Percentiles rank a stretch among this genome's conserved stretches.
Evolutionary conservation across 2,888 invertebrate genomes (phyloP).

Genomic region (Microplitis manilae): DNA sequence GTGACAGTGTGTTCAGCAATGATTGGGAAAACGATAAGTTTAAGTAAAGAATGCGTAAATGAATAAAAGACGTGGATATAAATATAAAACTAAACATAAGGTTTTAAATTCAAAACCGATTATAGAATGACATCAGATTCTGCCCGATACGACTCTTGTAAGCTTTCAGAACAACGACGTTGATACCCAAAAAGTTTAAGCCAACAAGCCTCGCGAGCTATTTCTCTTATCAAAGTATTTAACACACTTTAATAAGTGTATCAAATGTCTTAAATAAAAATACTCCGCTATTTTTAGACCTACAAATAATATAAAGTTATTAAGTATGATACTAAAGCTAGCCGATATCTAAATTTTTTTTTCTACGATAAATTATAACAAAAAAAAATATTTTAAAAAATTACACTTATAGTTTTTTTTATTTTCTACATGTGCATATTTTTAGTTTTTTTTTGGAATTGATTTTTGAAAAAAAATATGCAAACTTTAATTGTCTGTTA

Average conservation of each 20-base stretch:
- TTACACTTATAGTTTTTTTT: too few species aligned
- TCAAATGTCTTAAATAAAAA: background rate
- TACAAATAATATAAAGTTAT: too few species aligned
- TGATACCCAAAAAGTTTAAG: constrained; percentile 1
- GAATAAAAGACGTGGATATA: background rate
- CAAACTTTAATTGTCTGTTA: background rate
- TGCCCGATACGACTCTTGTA: background rate
- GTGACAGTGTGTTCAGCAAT: background rate
- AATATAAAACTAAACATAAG: background rate
- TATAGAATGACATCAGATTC: background rate
- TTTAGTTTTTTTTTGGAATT: too few species aligned
- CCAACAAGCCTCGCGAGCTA: background rate
- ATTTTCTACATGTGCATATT: too few species aligned
- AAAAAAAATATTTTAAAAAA: too few species aligned
- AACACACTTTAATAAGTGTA: background rate
- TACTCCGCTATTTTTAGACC: background rate
- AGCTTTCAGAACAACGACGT: constrained; percentile 1
- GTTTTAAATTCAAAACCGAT: background rate
- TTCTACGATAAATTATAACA: too few species aligned
- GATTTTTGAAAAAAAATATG: too few species aligned
- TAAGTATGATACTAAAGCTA: too few species aligned
- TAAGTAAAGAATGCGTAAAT: background rate
- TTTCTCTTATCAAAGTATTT: background rate
- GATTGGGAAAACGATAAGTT: background rate
- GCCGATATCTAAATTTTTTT: too few species aligned